Evolutionary conservation across 1,140 invertebrate genomes (phyloP).

Genomic region (Zaprionus nigranus): DNA sequence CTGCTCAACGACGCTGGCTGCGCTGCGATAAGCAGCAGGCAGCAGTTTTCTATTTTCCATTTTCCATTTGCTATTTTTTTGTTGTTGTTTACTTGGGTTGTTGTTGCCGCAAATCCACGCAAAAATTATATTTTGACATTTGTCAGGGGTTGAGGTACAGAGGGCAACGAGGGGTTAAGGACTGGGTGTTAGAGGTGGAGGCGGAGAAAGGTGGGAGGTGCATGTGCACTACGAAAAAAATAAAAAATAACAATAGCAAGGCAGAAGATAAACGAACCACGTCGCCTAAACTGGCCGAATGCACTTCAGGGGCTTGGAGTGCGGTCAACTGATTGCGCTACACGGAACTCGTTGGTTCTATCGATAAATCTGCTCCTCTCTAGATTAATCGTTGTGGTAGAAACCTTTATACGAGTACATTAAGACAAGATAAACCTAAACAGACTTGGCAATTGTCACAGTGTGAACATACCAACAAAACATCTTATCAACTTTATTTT

Average conservation of each 20-base stretch:
- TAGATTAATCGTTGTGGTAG: too few relatives aligned
- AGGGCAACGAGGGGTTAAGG: background rate
- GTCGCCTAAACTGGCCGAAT: constrained; percentile 35
- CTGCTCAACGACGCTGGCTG: constrained; percentile 32
- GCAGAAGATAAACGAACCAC: constrained; percentile 7
- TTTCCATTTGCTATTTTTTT: constrained; percentile 24
- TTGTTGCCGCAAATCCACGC: constrained; percentile 71
- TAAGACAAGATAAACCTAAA: too few relatives aligned
- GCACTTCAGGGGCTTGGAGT: constrained; percentile 57
- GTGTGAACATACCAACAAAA: too few relatives aligned
- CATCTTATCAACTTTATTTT: too few relatives aligned
- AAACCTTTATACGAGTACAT: too few relatives aligned
- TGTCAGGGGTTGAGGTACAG: constrained; percentile 52
- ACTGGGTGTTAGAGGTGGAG: background rate
- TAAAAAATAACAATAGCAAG: constrained; percentile 19
- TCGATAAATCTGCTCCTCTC: too few relatives aligned
- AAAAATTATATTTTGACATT: constrained; percentile 81
- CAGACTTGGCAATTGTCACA: too few relatives aligned
- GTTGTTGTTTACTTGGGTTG: constrained; percentile 34
- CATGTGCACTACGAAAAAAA: constrained; percentile 30
- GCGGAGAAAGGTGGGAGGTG: constrained; percentile 21
- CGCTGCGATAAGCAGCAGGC: constrained; percentile 71
- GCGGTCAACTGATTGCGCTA: constrained; percentile 37
- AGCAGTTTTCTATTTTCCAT: constrained; percentile 52
- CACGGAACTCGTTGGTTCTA: background rate